phyloP scores from a whole-genome alignment of 2,113 vertebrate species.

The Plotosus lineatus region DNA sequence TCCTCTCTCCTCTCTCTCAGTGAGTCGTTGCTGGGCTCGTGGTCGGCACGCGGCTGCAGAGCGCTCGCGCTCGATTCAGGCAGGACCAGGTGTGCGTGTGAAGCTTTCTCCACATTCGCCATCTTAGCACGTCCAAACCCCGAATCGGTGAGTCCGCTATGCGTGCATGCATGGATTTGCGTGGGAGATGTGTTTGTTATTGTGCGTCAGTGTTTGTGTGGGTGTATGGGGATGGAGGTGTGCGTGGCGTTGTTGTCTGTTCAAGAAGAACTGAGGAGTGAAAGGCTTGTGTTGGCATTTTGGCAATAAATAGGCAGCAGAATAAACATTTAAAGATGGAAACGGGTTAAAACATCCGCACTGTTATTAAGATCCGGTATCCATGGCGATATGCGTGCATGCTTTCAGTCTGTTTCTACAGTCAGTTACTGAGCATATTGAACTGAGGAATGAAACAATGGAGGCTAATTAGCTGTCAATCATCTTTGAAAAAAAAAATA shows the following conservation, averaged over 20 bases:
- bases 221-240: background rate
- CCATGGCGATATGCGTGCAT: background rate
- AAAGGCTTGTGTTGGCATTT: background rate
- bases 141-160: constrained; percentile 86
- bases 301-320: background rate
- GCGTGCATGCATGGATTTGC: background rate
- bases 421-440: background rate
- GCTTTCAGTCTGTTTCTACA: background rate
- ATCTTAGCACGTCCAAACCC: constrained; percentile 93
- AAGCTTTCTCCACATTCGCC: constrained; percentile 96
- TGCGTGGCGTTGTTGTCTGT: background rate
- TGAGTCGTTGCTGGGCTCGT: constrained; percentile 89
- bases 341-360: background rate
- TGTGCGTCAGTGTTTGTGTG: constrained; percentile 3
- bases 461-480: background rate
- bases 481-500: background rate
- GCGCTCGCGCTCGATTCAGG: constrained; percentile 89
- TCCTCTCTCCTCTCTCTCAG: constrained; percentile 60
- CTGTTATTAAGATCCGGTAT: background rate
- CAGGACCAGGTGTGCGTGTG: constrained; percentile 96
- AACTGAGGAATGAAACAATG: background rate
- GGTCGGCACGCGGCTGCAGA: constrained; percentile 96
- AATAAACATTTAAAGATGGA: background rate
- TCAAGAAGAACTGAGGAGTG: too few species aligned
- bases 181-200: background rate